Evolutionary conservation across 2,888 invertebrate species (phyloP).

Genomic region (Drepana falcataria): DNA sequence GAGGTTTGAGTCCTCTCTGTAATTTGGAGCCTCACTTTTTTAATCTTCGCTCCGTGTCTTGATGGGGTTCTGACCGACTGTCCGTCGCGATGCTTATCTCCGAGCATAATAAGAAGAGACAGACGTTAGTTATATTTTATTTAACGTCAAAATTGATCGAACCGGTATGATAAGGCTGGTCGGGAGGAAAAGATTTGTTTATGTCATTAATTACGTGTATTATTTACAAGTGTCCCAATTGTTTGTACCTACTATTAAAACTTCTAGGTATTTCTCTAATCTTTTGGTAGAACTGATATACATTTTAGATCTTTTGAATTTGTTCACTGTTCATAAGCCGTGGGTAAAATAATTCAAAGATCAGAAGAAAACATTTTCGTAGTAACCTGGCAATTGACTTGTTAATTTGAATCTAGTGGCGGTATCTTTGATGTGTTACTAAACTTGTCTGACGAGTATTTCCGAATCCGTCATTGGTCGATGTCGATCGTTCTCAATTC

Average conservation of each 20-base stretch:
- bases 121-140: constrained; percentile 77
- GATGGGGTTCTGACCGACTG: constrained; percentile 73
- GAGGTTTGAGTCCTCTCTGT: constrained; percentile 62
- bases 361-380: constrained; percentile 46
- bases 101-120: constrained; percentile 73
- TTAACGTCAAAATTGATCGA: constrained; percentile 73
- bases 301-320: constrained; percentile 15
- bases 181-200: constrained; percentile 65
- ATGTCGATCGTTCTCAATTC: constrained; percentile 47
- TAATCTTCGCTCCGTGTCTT: constrained; percentile 58
- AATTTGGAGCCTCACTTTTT: constrained; percentile 68
- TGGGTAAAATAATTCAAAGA: constrained; percentile 38
- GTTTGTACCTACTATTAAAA: constrained; percentile 8
- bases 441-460: constrained; percentile 57
- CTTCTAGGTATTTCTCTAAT: neutral
- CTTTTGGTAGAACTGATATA: no score
- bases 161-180: constrained; percentile 58
- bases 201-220: constrained; percentile 62
- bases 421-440: constrained; percentile 58
- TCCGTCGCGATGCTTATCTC: constrained; percentile 73
- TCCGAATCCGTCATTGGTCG: constrained; percentile 53
- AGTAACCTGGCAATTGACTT: constrained; percentile 67
- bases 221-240: constrained; percentile 34
- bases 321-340: constrained; percentile 28
- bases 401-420: constrained; percentile 65